Conservation (phyloP, 2,888 invertebrate genomes). For the Trichopoda pennipes region DNA sequence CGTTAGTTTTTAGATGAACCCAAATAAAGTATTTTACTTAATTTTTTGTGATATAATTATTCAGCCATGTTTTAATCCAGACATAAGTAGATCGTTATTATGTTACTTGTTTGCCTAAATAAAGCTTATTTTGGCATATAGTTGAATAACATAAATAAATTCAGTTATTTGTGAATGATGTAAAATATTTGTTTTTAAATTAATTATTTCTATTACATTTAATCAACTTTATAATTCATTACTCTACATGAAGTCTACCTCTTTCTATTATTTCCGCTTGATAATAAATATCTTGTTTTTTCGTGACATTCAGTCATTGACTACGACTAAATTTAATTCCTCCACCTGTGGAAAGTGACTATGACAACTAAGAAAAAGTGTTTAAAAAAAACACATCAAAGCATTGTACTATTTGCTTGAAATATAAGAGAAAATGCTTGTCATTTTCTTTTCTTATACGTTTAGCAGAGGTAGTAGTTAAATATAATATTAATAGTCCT, state of each 20-base stretch:
- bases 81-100: too few relatives aligned
- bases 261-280: background rate
- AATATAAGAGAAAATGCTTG: too few relatives aligned
- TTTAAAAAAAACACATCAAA: background rate
- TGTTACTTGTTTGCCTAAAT: too few relatives aligned
- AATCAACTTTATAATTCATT: constrained; percentile 3
- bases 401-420: too few relatives aligned
- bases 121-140: too few relatives aligned
- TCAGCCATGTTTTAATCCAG: too few relatives aligned
- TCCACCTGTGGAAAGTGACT: background rate
- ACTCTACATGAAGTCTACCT: background rate
- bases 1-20: too few relatives aligned
- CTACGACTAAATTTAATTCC: background rate
- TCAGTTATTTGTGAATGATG: background rate
- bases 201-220: background rate
- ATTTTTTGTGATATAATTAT: too few relatives aligned
- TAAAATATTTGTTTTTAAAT: background rate
- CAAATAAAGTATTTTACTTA: too few relatives aligned
- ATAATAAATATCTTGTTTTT: background rate
- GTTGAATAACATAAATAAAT: too few relatives aligned
- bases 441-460: too few relatives aligned
- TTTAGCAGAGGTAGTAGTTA: background rate
- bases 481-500: background rate
- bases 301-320: background rate
- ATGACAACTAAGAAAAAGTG: background rate